Base-by-base conservation (phyloP, 30 jellyfish, hydroid and myxozoan species). In the Hydra vulgaris region DNA sequence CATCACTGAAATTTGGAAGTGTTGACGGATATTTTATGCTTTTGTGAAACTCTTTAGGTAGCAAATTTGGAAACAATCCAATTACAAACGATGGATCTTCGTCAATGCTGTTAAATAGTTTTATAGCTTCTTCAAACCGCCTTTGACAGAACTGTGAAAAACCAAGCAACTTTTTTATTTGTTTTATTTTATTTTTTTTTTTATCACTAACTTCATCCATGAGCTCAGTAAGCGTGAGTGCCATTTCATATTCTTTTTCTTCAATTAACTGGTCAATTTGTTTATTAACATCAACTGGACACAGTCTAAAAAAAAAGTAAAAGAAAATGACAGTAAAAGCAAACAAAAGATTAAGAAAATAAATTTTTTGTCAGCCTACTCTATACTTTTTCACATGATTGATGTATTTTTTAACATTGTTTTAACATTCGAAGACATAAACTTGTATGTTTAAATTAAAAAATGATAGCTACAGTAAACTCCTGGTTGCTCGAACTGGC, bases 61-160 rank as follows among this genome's bases (percentile, higher is more conserved):
- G 81, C 52, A 90, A 78, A 77, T 90, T 84, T 1, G 97, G 97
- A 83, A 69, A 90, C 1, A 90, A 84, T 27, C 97, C 97, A 82
- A 90, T 90, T 74, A 90, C 97, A 68, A 68, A 85, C 8, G 89
- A 54, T 18, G 97, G 95, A 19, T 84, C 97, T 77, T 84, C 80
- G 27, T 86, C 89, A 7, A 90, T 18, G 21, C 85, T 94, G 18
- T 71, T 85, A 83, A 85, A 90, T 17, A 90, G 85, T 24, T 72
- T 52, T 66, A 90, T 73, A 1, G 97, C 95, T 66, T 85, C 94
- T 40, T 79, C 95, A 70, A 90, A 90, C 40, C 81, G 86, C 73
- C 86, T 90, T 70, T 80, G 81, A 79, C 89, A 90, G 66, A 90
- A 86, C 88, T 85, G 79, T 40, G 83, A 93, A 74, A 83, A 90